Evolutionary conservation across 2,113 vertebrate species (phyloP).

Genomic region (Anthoscopus minutus): DNA sequence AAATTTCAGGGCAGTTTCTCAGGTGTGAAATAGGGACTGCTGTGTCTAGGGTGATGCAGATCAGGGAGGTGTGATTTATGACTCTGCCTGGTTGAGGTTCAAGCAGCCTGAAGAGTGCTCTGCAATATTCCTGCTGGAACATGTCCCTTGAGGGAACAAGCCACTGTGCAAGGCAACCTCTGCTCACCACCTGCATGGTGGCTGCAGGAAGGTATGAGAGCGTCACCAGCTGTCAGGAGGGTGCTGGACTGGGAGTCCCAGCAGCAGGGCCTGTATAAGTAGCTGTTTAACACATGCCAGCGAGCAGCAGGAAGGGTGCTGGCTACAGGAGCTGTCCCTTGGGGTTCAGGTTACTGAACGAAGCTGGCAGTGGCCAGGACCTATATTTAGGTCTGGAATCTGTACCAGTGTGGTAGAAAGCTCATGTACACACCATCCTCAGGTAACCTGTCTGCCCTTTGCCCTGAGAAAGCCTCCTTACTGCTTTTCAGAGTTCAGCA

Average conservation of each 20-base stretch:
- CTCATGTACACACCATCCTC: neutral
- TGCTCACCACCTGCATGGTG: rapidly evolving
- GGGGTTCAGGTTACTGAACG: neutral
- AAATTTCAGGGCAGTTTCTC: neutral
- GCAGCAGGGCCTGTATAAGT: neutral
- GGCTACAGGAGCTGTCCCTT: neutral
- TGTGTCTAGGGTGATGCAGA: neutral
- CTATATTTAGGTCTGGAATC: conserved; percentile 45
- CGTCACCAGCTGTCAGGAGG: neutral
- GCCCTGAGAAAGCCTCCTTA: neutral
- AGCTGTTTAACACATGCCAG: neutral
- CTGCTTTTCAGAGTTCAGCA: neutral
- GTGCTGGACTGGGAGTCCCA: neutral
- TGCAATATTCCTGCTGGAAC: neutral
- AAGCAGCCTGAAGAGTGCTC: neutral
- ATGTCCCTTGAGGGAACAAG: rapidly evolving
- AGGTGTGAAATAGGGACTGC: neutral
- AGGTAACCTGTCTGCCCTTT: neutral
- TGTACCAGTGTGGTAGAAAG: conserved; percentile 15
- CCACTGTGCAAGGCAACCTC: neutral
- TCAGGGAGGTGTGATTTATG: neutral
- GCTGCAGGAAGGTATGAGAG: neutral
- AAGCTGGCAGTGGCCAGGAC: neutral
- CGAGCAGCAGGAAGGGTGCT: neutral
- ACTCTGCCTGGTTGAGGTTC: neutral